A percentile compares a stretch with the other conserved stretches of the same genome.
These are phyloP conservation scores for Centruroides vittatus DNA, from an alignment of 1,140 invertebrate genomes.

Conservation along the genomic window DNA sequence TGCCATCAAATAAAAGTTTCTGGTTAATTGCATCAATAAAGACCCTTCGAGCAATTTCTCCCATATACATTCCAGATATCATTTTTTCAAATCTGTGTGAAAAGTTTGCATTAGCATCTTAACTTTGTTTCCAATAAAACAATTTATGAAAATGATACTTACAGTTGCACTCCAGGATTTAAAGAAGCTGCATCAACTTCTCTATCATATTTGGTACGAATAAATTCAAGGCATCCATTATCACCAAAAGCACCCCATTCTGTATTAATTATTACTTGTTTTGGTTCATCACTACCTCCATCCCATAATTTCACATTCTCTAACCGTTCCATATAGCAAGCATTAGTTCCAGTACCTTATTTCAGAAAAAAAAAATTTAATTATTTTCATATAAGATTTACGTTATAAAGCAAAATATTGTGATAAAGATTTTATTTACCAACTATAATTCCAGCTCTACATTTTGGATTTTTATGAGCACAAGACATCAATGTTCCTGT, in stretches of 20 bases:
- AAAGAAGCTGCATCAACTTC: slow-evolving; percentile 25
- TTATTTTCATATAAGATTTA: slow-evolving; percentile 1
- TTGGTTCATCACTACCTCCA: slow-evolving; percentile 17
- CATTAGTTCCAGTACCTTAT: slow-evolving; percentile 75
- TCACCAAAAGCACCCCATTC: slow-evolving; percentile 32
- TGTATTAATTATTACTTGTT: slow-evolving; percentile 27
- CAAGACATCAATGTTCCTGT: slow-evolving; percentile 95
- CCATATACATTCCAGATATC: slow-evolving; percentile 48
- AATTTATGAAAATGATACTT: background rate
- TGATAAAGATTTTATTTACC: slow-evolving; percentile 30
- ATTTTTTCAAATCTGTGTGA: slow-evolving; percentile 64
- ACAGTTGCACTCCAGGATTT: slow-evolving; percentile 21
- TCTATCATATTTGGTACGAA: slow-evolving; percentile 23
- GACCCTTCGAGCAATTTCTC: slow-evolving; percentile 46
- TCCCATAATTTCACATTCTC: slow-evolving; percentile 42
- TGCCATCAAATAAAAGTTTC: slow-evolving; percentile 58
- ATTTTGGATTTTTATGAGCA: slow-evolving; percentile 74
- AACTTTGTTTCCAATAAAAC: background rate
- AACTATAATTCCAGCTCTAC: slow-evolving; percentile 76
- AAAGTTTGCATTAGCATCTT: background rate
- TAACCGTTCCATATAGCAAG: slow-evolving; percentile 88
- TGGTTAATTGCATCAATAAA: slow-evolving; percentile 58
- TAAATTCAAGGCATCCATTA: slow-evolving; percentile 25
- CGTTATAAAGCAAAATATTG: slow-evolving; percentile 34
- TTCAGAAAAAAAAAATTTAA: slow-evolving; percentile 2